Percentiles rank a stretch among this genome's conserved stretches.
These are phyloP conservation scores for Stenoptilia bipunctidactyla DNA, from an alignment of 2,888 invertebrate genomes.

Conservation along the genomic window DNA sequence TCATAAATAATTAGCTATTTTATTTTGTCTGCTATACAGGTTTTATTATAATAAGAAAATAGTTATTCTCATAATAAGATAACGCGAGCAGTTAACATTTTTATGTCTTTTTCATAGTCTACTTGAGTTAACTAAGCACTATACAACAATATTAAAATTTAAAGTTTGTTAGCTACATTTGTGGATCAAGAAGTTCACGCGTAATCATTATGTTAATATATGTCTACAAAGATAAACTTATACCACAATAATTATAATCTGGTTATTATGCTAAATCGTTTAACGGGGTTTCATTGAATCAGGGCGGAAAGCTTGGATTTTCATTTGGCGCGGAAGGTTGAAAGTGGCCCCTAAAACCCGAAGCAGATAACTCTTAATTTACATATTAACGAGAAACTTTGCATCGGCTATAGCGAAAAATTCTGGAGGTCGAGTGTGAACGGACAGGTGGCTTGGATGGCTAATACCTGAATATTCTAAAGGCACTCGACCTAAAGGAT, in stretches of 20 bases:
- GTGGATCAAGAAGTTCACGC: conserved; percentile 31
- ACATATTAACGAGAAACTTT: conserved; percentile 69
- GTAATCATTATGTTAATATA: conserved; percentile 39
- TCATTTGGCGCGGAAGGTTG: conserved; percentile 41
- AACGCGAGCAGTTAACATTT: conserved; percentile 37
- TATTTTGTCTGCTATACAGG: neutral
- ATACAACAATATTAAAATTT: conserved; percentile 41
- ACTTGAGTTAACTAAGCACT: conserved; percentile 41
- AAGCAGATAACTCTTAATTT: conserved; percentile 62
- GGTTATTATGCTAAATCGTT: conserved; percentile 52
- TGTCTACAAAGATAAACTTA: conserved; percentile 34
- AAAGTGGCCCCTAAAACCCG: conserved; percentile 47
- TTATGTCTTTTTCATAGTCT: conserved; percentile 44
- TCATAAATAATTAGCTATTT: neutral
- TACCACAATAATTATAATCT: conserved; percentile 40
- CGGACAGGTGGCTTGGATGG: conserved; percentile 42
- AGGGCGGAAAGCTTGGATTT: conserved; percentile 46
- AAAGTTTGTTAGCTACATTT: conserved; percentile 33
- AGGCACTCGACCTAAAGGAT: conserved; percentile 26
- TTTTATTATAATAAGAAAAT: conserved; percentile 15
- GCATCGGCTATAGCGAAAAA: conserved; percentile 60
- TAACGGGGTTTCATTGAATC: conserved; percentile 45
- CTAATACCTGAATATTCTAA: conserved; percentile 44
- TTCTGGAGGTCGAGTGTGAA: conserved; percentile 51
- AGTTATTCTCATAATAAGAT: conserved; percentile 33